Base-by-base conservation (phyloP, 1,140 invertebrate species). In the Ips nitidus region DNA sequence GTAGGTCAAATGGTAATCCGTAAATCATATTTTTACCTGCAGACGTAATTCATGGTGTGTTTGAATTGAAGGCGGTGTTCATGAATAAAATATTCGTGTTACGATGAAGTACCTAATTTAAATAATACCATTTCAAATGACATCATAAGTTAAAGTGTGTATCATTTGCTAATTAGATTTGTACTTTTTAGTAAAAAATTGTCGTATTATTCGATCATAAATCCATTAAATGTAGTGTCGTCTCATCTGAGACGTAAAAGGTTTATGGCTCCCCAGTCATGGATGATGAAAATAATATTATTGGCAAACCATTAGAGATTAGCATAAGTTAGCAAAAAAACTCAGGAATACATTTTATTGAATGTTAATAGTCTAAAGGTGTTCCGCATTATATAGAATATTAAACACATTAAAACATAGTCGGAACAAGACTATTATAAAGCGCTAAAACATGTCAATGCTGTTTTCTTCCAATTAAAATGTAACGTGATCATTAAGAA, bases 331-430 rank as follows among this genome's bases (percentile, higher is more conserved):
- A 5, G 39, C 40, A 56, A 40, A 67, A 71, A 56, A 71, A 72
- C 53, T 57, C 45, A 56, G 41, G 45, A 65, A 66, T 63, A 52
- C 60, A 57, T 68, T 71, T 71, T 71, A 72, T 72, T 69, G 71
- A 72, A 68, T 69, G 71, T 67, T 72, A 72, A 72, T 71, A 42
- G 59, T 37, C 7, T 61, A 38, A 45, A 71, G 70, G 70, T 67
- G 70, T 71, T 71, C 70, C 65, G 70, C 59, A 61, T 59, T 56
- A 56, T 65, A 50, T 55, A 37, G 37, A 55, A 55, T 50, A 50
- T 50, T 50, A 50, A 50, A 3, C 45, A 50, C 45, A 22, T 22
- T 22, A 50, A 3, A 50, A 22, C 22, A 22, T 22, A 22, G 22
- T 22, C 22, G 22, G 22, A 22, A 22, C 22, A 22, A 22, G 22